Conservation (phyloP, 2,113 vertebrate species). For the Chiloscyllium plagiosum region DNA sequence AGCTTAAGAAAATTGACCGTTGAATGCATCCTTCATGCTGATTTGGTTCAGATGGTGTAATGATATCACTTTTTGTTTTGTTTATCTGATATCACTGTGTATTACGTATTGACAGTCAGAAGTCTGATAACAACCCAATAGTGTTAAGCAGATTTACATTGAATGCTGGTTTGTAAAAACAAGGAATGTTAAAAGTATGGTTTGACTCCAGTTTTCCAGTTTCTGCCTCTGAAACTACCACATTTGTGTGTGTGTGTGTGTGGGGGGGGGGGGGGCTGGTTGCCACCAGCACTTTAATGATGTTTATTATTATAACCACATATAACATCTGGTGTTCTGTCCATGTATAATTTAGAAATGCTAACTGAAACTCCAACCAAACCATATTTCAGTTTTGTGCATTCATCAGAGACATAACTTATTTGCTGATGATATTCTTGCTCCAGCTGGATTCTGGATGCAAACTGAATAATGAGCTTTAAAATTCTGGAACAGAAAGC, state of each 20-base stretch:
- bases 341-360: too few relatives aligned
- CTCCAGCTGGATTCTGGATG: background rate
- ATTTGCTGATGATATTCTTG: background rate
- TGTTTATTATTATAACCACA: background rate
- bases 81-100: too few relatives aligned
- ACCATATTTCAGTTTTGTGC: background rate
- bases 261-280: too few relatives aligned
- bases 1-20: too few relatives aligned
- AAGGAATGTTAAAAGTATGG: background rate
- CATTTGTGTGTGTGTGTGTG: background rate
- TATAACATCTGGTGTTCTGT: background rate
- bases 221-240: background rate
- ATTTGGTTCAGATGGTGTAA: too few relatives aligned
- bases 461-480: background rate
- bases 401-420: background rate
- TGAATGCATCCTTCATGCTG: too few relatives aligned
- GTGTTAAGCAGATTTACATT: background rate
- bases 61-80: too few relatives aligned
- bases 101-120: background rate
- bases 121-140: background rate
- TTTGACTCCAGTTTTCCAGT: background rate
- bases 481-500: background rate
- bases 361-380: background rate
- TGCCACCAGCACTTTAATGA: background rate
- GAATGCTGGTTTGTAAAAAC: background rate